These are phyloP conservation scores for Tetragnatha versicolor DNA, from an alignment of 1,140 invertebrate species.

Conservation along the genomic window DNA sequence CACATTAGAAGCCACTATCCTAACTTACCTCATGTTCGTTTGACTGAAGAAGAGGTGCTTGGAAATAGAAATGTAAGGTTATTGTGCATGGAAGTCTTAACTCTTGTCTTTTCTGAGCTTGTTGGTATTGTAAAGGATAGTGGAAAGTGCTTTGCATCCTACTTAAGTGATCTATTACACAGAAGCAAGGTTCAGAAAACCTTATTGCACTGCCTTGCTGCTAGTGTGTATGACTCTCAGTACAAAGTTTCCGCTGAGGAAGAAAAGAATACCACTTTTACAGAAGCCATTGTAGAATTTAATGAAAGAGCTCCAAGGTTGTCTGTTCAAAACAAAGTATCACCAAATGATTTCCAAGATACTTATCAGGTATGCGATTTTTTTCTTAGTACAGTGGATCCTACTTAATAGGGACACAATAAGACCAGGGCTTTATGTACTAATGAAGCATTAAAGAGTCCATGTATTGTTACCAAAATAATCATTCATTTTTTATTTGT, in stretches of 20 bases:
- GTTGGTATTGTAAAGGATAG: conserved; percentile 83
- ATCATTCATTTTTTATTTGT: too few relatives aligned
- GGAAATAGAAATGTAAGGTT: conserved; percentile 77
- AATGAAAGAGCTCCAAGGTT: conserved; percentile 72
- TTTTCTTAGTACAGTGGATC: too few relatives aligned
- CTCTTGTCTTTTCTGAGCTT: conserved; percentile 78
- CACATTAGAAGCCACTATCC: conserved; percentile 84
- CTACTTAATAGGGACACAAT: too few relatives aligned
- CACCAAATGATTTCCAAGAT: conserved; percentile 54
- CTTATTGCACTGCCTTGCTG: conserved; percentile 82
- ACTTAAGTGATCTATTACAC: conserved; percentile 80
- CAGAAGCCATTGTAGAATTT: conserved; percentile 83
- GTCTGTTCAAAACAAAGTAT: background rate
- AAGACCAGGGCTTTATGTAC: too few relatives aligned
- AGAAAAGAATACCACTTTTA: conserved; percentile 66
- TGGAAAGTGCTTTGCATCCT: conserved; percentile 80
- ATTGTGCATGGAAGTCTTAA: conserved; percentile 74
- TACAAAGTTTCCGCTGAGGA: conserved; percentile 51
- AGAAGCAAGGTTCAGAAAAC: conserved; percentile 89
- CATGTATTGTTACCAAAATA: too few relatives aligned
- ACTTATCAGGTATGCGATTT: conserved; percentile 47
- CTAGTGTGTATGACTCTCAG: conserved; percentile 75
- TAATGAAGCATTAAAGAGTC: too few relatives aligned
- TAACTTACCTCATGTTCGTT: conserved; percentile 71
- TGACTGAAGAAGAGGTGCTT: conserved; percentile 76